A percentile compares a stretch with the other conserved stretches of the same genome.
Evolutionary conservation across 1,140 invertebrate species (phyloP).

Genomic region (Drosophila willistoni): DNA sequence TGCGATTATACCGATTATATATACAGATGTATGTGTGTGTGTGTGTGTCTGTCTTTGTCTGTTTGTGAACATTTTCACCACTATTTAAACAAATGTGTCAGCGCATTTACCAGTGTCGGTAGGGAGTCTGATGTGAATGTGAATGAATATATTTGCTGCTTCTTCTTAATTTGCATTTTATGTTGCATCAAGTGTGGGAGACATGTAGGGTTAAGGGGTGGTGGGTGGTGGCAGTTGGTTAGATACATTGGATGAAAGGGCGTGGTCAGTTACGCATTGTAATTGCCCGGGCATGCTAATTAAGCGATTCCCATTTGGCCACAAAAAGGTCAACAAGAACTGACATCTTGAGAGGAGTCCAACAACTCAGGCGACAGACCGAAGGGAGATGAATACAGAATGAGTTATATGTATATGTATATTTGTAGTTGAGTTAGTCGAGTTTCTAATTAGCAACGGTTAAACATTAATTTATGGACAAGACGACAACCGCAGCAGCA

Average conservation of each 20-base stretch:
- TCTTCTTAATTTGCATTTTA: constrained; percentile 33
- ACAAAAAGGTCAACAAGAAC: constrained; percentile 38
- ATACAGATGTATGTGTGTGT: not conserved
- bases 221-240: not conserved
- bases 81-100: constrained; percentile 60
- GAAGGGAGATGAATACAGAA: constrained; percentile 7
- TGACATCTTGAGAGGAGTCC: constrained; percentile 15
- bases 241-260: constrained; percentile 7
- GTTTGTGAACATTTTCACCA: constrained; percentile 31
- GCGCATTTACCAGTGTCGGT: constrained; percentile 11
- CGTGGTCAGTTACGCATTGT: constrained; percentile 35
- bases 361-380: not conserved
- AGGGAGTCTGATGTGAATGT: not conserved
- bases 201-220: not conserved
- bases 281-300: constrained; percentile 67
- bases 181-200: constrained; percentile 17
- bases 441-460: constrained; percentile 56
- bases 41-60: not conserved
- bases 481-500: not conserved
- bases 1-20: constrained; percentile 40
- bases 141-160: constrained; percentile 16
- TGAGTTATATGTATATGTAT: constrained; percentile 16
- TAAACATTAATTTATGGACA: constrained; percentile 48
- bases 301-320: constrained; percentile 48
- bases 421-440: not conserved